phyloP scores from a whole-genome alignment of 2,888 invertebrate genomes.

The Andrena minutula region DNA sequence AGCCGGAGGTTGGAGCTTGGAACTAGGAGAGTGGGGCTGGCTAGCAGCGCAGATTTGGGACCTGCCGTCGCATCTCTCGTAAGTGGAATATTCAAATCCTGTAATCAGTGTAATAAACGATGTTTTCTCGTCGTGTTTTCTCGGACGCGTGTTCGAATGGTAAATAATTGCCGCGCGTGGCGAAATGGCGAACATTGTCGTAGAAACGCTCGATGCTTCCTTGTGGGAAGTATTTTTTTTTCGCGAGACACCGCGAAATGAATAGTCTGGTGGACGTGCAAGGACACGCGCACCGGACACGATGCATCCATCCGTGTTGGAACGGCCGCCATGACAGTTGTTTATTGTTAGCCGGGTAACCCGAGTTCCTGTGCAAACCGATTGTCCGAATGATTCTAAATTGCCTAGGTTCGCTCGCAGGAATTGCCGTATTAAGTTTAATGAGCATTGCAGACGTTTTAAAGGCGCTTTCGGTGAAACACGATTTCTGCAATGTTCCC shows the following conservation, averaged over 20 bases:
- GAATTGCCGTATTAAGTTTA: conserved; percentile 39
- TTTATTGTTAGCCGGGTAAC: conserved; percentile 59
- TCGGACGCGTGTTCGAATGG: neutral
- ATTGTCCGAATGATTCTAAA: conserved; percentile 52
- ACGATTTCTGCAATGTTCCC: conserved; percentile 1
- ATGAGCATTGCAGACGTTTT: conserved; percentile 34
- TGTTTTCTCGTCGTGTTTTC: neutral
- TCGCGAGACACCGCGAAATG: conserved; percentile 63
- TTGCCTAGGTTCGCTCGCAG: conserved; percentile 35
- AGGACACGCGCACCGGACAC: conserved; percentile 77
- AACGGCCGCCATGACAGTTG: conserved; percentile 50
- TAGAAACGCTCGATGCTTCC: neutral
- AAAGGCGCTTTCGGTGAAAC: neutral
- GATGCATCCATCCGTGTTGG: conserved; percentile 71
- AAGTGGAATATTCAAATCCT: neutral
- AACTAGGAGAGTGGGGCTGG: too few relatives aligned
- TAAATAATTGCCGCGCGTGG: too few relatives aligned
- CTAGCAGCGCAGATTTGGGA: too few relatives aligned
- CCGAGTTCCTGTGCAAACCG: conserved; percentile 49
- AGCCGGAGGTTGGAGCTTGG: too few relatives aligned
- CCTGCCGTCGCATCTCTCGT: neutral
- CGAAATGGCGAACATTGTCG: neutral
- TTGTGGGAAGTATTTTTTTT: conserved; percentile 25
- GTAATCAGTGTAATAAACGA: neutral
- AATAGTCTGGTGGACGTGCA: conserved; percentile 69